These are phyloP conservation scores for Morone chrysops DNA, from an alignment of 2,113 vertebrate species.

Conservation along the genomic window DNA sequence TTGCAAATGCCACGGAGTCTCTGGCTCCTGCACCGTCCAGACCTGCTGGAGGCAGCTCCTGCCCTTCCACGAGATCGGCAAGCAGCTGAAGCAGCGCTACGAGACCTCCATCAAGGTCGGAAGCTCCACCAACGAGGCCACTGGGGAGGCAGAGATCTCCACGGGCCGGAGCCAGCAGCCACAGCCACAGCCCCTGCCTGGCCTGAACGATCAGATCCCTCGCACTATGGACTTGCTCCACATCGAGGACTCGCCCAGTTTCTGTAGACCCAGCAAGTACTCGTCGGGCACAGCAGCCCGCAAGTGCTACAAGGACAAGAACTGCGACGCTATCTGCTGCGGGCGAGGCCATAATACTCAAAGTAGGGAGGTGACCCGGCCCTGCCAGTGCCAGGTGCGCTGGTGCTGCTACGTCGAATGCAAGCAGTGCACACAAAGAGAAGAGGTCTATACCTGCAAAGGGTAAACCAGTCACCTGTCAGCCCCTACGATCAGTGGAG, in stretches of 20 bases:
- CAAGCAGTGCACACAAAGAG: conserved; percentile 97
- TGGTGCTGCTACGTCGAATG: conserved; percentile 99
- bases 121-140: conserved; percentile 96
- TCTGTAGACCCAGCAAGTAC: conserved; percentile 94
- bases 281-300: conserved; percentile 92
- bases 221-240: conserved; percentile 95
- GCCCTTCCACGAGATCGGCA: conserved; percentile 97
- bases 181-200: conserved; percentile 71
- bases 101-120: conserved; percentile 94
- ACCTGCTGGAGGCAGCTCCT: conserved; percentile 98
- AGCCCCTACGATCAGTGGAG: conserved; percentile 45
- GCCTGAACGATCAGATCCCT: conserved; percentile 90
- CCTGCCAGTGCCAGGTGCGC: conserved; percentile 98
- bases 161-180: conserved; percentile 80
- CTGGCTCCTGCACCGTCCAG: conserved; percentile 95
- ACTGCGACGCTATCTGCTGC: conserved; percentile 98
- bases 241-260: conserved; percentile 98
- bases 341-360: conserved; percentile 98
- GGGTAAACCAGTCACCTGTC: conserved; percentile 79
- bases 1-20: conserved; percentile 97
- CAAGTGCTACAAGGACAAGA: conserved; percentile 98
- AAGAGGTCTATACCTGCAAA: conserved; percentile 99
- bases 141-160: conserved; percentile 93
- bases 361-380: conserved; percentile 94
- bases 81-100: conserved; percentile 95